Conservation (phyloP, 2,113 vertebrate genomes). For the Cyprinodon tularosa region DNA sequence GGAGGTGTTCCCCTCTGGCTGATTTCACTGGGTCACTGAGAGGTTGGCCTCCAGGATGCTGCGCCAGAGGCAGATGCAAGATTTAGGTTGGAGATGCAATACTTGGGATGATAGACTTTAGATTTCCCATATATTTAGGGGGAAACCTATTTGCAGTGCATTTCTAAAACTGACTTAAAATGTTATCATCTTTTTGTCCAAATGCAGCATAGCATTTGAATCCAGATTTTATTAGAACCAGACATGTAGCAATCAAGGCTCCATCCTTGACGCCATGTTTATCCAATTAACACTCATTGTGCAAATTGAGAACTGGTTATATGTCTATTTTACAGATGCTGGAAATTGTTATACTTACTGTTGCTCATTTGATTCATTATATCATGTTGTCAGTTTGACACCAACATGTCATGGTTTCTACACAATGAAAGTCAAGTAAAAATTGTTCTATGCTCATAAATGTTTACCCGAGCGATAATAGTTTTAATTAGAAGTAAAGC, state of each 20-base stretch:
- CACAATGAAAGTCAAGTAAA: too few relatives aligned
- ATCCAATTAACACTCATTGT: neutral
- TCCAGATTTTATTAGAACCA: conserved; percentile 8
- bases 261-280: conserved; percentile 1
- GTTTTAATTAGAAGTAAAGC: too few relatives aligned
- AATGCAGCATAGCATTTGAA: conserved; percentile 10
- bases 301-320: neutral
- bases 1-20: conserved; percentile 17
- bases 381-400: too few relatives aligned
- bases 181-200: neutral
- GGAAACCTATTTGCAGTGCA: neutral
- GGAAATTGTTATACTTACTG: too few relatives aligned
- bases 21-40: conserved; percentile 40
- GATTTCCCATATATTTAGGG: neutral
- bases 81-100: neutral
- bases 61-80: conserved; percentile 36
- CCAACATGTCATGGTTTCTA: too few relatives aligned
- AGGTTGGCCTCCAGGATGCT: conserved; percentile 52
- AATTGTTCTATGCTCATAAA: too few relatives aligned
- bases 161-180: neutral
- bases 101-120: neutral
- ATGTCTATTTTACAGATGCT: too few relatives aligned
- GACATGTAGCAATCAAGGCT: conserved; percentile 6
- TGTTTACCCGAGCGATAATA: too few relatives aligned
- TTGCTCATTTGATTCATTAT: too few relatives aligned